A percentile compares a stretch with the other conserved stretches of the same genome.
These are phyloP conservation scores for Nemapogon koenigi DNA, from an alignment of 2,888 invertebrate species.

Conservation along the genomic window DNA sequence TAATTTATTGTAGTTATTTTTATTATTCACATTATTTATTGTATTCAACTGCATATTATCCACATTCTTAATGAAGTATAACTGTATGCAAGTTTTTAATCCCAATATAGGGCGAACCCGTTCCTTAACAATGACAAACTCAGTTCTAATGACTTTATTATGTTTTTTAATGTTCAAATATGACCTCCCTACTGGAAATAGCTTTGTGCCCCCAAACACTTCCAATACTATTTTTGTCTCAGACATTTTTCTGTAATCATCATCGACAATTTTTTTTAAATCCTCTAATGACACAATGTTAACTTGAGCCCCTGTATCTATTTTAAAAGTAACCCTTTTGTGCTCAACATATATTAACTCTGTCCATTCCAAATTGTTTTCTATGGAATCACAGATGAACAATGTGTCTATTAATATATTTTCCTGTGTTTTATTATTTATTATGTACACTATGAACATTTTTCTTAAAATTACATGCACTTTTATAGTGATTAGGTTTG, in stretches of 20 bases:
- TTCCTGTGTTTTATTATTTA: too few species aligned
- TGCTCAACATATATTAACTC: too few species aligned
- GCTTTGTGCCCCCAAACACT: slow-evolving; percentile 2
- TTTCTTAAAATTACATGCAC: too few species aligned
- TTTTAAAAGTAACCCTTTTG: too few species aligned
- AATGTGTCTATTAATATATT: too few species aligned
- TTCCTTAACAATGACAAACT: slow-evolving; percentile 9
- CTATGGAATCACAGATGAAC: too few species aligned
- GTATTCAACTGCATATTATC: too few species aligned
- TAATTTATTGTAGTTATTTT: too few species aligned
- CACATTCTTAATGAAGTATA: slow-evolving; percentile 4
- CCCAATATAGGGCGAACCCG: slow-evolving; percentile 7
- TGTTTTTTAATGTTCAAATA: background rate
- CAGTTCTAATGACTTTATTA: slow-evolving; percentile 1
- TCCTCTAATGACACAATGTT: background rate
- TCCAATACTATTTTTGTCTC: slow-evolving; percentile 13
- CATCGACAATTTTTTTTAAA: slow-evolving; percentile 12
- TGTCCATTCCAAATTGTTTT: too few species aligned
- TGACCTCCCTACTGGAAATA: background rate
- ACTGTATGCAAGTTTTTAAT: slow-evolving; percentile 1
- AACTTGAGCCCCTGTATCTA: background rate
- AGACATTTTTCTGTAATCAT: slow-evolving; percentile 14
- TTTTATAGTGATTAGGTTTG: too few species aligned
- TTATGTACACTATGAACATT: too few species aligned
- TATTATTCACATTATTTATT: too few species aligned